Evolutionary conservation across 2,113 vertebrate species (phyloP), one percentile per base, ranked within the genome.

Genomic region (Misgurnus mizolepis): DNA sequence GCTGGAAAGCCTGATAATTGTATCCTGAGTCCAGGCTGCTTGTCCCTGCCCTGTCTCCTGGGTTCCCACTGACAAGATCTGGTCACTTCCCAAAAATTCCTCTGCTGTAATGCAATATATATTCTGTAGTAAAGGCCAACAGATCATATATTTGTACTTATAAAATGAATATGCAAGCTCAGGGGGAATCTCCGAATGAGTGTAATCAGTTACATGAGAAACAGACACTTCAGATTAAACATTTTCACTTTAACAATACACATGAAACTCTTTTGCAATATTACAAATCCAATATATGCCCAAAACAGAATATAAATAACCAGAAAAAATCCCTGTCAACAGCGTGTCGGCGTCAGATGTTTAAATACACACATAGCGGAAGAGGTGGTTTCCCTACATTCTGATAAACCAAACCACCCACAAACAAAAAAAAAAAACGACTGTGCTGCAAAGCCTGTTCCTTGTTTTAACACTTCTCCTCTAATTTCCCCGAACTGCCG

Each of bases 21-120:
- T 82, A 81, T 86, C 81, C 85, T 82, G 82, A 80, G 49, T 77
- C 66, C 60, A 61, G 79, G 12, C 66, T 11, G 55, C 40, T 27
- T 50, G 22, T 67, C 74, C 70, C 65, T 27, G 77, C 76, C 78
- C 83, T 70, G 67, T 80, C 76, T 79, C 79, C 53, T 56, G 77
- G 77, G 73, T 34, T 78, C 27, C 27, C 41, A 55, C 6, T 70
- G 68, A 81, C 82, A 86, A 76, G 39, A 41, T 49, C 56, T 60
- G 5, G 66, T 76, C 70, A 62, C 58, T 62, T 78, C 67, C 45
- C 43, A 64, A 65, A 61, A 72, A 67, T 79, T 79, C 61, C 73
- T 71, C 4, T 55, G 74, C 47, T 53, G 3, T 6, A n/a, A 58
- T 18, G 8, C 34, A 7, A 14, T 11, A 64, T 34, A 76, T 64